Percentiles rank a stretch among this genome's conserved stretches.
These are phyloP conservation scores for Drosophila cognata DNA, from an alignment of 2,888 invertebrate genomes.

Conservation along the genomic window DNA sequence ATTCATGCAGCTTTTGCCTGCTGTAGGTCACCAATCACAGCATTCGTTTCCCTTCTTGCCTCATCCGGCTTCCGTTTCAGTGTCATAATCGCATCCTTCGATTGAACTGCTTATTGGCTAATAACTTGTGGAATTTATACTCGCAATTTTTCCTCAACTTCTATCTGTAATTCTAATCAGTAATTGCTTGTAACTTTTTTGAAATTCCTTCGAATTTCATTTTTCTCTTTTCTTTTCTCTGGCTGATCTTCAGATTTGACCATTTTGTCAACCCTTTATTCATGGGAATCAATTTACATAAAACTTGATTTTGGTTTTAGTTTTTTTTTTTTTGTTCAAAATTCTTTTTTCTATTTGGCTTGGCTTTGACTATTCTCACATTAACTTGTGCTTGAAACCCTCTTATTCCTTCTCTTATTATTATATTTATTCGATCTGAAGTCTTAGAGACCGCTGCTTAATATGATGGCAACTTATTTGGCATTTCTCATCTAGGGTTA, in stretches of 20 bases:
- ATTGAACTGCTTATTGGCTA: background rate
- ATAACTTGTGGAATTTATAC: background rate
- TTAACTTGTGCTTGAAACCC: background rate
- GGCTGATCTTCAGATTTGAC: background rate
- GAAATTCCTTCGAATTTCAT: background rate
- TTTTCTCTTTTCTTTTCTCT: background rate
- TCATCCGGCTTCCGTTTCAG: constrained; percentile 44
- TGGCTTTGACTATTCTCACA: background rate
- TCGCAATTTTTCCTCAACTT: background rate
- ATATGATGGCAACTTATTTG: background rate
- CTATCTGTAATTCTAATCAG: background rate
- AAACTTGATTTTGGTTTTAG: background rate
- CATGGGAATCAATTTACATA: background rate
- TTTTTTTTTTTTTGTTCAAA: background rate
- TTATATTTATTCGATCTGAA: background rate
- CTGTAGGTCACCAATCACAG: constrained; percentile 50
- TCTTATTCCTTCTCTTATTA: background rate
- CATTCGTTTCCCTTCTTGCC: background rate
- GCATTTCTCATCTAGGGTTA: background rate
- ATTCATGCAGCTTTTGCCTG: constrained; percentile 59
- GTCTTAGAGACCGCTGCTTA: background rate
- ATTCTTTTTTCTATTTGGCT: background rate
- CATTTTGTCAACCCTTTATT: background rate
- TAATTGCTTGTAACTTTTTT: background rate
- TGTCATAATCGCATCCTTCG: constrained; percentile 8